A percentile compares a stretch with the other conserved stretches of the same genome.
Evolutionary conservation across 2,888 invertebrate species (phyloP).

Genomic region (Sialis fuliginosa): DNA sequence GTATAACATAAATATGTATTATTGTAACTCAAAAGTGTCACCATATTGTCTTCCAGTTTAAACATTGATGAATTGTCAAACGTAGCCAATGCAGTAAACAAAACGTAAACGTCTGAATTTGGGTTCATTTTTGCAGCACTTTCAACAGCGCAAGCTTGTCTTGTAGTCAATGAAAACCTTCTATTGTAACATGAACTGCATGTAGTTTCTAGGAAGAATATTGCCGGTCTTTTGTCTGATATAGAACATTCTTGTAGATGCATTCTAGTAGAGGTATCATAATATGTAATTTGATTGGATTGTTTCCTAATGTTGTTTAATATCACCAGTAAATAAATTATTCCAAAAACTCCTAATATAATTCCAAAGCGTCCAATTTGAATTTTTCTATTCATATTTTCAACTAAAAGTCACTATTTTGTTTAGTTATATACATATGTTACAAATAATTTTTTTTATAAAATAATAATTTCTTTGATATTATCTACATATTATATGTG

Average conservation of each 20-base stretch:
- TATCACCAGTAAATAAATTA: no score
- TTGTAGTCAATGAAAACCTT: constrained; percentile 27
- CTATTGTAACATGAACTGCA: constrained; percentile 26
- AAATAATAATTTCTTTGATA: no score
- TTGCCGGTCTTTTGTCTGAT: constrained; percentile 26
- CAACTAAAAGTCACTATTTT: no score
- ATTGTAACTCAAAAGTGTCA: constrained; percentile 24
- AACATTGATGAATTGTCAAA: constrained; percentile 16
- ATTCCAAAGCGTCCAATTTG: no score
- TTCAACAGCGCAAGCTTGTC: constrained; percentile 52
- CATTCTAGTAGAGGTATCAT: no score
- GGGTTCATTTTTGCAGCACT: constrained; percentile 46
- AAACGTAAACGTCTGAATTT: constrained; percentile 31
- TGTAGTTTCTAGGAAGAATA: constrained; percentile 51
- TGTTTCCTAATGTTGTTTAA: no score
- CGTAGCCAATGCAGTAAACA: constrained; percentile 29
- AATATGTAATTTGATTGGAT: no score
- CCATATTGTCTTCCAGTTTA: constrained; percentile 19
- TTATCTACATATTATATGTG: no score
- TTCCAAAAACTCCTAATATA: no score
- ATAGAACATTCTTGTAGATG: not conserved
- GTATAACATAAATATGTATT: constrained; percentile 34
- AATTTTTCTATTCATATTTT: no score
- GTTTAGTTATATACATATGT: no score
- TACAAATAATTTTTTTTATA: no score